Evolutionary conservation across 2,888 invertebrate species (phyloP).

Genomic region (Sarcophaga variegata): DNA sequence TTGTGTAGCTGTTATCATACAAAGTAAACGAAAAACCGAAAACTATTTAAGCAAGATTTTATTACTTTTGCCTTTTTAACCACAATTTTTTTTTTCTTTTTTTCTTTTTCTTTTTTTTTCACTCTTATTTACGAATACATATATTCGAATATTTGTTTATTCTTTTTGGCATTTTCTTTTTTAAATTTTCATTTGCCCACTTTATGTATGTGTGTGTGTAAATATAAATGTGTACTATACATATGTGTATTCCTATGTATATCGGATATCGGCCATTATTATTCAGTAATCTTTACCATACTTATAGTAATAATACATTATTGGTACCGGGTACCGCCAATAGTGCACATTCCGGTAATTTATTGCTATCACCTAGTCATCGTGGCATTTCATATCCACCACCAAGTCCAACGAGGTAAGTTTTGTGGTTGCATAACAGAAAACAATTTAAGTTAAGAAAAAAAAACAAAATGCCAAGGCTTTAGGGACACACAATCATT

Average conservation of each 20-base stretch:
- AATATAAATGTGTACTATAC: neutral
- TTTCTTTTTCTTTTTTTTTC: constrained; percentile 30
- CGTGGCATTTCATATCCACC: constrained; percentile 92
- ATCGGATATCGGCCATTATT: constrained; percentile 56
- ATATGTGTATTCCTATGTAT: constrained; percentile 49
- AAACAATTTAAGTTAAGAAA: neutral
- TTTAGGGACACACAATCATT: too few relatives aligned
- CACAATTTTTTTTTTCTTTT: constrained; percentile 23
- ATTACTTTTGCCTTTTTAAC: constrained; percentile 22
- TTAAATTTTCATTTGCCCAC: constrained; percentile 46
- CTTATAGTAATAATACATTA: constrained; percentile 83
- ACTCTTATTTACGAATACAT: too few relatives aligned
- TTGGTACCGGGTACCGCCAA: constrained; percentile 82
- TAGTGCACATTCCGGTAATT: constrained; percentile 81
- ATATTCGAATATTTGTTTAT: constrained; percentile 38
- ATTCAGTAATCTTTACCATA: constrained; percentile 80
- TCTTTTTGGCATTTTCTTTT: constrained; percentile 1
- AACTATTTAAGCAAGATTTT: neutral
- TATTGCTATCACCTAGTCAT: constrained; percentile 84
- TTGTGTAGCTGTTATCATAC: neutral
- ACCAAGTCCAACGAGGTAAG: constrained; percentile 86
- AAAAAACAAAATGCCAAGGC: too few relatives aligned
- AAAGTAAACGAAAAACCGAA: neutral
- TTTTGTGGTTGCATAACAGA: constrained; percentile 37
- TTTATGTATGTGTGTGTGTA: constrained; percentile 17